Evolutionary conservation across 2,888 invertebrate species (phyloP), one percentile per base, ranked within the genome.

Genomic region (Enchytraeus crypticus): DNA sequence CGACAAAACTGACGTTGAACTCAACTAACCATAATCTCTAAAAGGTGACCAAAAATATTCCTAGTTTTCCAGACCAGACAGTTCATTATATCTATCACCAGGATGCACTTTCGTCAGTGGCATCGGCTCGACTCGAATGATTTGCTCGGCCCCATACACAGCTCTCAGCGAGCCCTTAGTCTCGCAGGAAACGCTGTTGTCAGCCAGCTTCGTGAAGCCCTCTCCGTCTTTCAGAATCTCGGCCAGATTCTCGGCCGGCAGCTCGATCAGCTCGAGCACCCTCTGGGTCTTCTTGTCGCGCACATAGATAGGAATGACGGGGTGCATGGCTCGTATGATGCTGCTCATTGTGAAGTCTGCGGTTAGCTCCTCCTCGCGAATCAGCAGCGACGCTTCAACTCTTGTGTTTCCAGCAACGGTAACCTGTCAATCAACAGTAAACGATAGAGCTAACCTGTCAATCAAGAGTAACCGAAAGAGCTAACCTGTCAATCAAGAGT

Each of bases 281-380:
- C 53, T 18, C 29, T 29, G 29, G 21, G 47, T 62, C 32, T 59
- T 59, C 3, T 46, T 27, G 59, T 62, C 59, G n/a, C 51, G 53
- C 14, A 62, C 51, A 26, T 59, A 55, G 51, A 62, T 59, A 5
- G 59, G 62, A n/a, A 62, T 49, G 8, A 55, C 59, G 21, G 46
- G 38, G 29, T 58, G 23, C n/a, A 26, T 59, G 45, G 57, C 53
- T 18, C 45, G 34, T 26, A 62, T 49, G 32, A 43, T 47, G 51
- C 47, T 54, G 5, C 26, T 29, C 23, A 62, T 54, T 23, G 14
- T 21, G 30, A 62, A 59, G 45, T 62, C 62, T 23, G 62, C 62
- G 29, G 53, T 59, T 33, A 62, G n/a, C 11, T 62, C 62, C 53
- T 62, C 62, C 55, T 62, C 62, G 1, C 59, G 33, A 26, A 62